Base-by-base conservation (phyloP, 2,888 invertebrate species). In the Pyrgus malvae region DNA sequence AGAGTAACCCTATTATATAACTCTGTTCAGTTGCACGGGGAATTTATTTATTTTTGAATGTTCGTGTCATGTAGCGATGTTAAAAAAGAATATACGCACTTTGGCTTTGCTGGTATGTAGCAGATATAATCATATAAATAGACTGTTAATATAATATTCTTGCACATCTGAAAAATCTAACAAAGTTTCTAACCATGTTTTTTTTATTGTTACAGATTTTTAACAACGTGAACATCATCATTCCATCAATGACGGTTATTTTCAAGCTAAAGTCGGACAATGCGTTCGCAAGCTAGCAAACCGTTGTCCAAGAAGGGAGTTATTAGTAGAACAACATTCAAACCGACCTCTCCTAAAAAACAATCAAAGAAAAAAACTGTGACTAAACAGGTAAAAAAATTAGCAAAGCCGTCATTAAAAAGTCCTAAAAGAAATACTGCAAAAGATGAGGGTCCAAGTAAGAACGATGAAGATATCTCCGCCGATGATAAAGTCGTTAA, bases 221-320 rank as follows among this genome's bases (percentile, higher is more conserved):
- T 74, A 87, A 69, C 70, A 51, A 57, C 50, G 50, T 42, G 41
- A 42, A 50, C 66, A 66, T 60, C 69, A 63, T 74, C 74, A 65
- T 67, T 66, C 67, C 74, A 74, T 86, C 84, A 76, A 89, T 84
- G 86, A 74, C 74, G 62, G 57, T 72, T 78, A 74, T 63, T 67
- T 72, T 75, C 65, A 75, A 67, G 84, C 76, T 73, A 74, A 65
- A 73, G 70, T 51, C 74, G 68, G 78, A 88, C 79, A 86, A 89
- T 89, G 90, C 85, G 90, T 83, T 87, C 89, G 72, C 89, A 88
- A 69, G 72, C 81, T 71, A 51, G 76, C 87, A 62, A 90, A 82
- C 73, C 83, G 70, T 75, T 77, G 54, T 54, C 53, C 72, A 90
- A 86, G 75, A 89, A 88, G 77, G 88, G 83, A 69, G 79, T 75